Conservation (phyloP, 2,888 invertebrate genomes). For the Spisula subtruncata region DNA sequence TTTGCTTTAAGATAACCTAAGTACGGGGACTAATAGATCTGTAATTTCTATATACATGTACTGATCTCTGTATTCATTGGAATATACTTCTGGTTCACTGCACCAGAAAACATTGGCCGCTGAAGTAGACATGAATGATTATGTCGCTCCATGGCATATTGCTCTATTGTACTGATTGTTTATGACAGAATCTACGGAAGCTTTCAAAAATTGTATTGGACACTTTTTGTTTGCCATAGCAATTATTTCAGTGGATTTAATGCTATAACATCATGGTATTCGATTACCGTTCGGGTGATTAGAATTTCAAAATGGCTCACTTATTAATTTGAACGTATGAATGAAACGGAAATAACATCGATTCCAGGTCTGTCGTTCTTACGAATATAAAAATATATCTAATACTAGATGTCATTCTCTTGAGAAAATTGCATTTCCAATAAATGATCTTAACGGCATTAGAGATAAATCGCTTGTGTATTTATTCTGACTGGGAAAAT, state of each 20-base stretch:
- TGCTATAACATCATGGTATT: neutral
- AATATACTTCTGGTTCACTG: neutral
- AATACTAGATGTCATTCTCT: slow-evolving; percentile 7
- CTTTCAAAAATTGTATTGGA: slow-evolving; percentile 16
- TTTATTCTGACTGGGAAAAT: slow-evolving; percentile 25
- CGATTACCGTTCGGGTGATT: slow-evolving; percentile 9
- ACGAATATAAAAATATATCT: slow-evolving; percentile 28
- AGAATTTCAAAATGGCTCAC: slow-evolving; percentile 29
- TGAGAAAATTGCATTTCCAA: slow-evolving; percentile 39
- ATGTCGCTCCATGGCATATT: neutral
- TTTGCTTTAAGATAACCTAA: neutral
- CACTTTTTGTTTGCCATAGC: slow-evolving; percentile 13
- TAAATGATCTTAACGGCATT: slow-evolving; percentile 9
- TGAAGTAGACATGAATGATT: neutral
- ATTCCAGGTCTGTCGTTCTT: slow-evolving; percentile 25
- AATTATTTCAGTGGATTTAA: slow-evolving; percentile 21
- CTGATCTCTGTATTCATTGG: neutral
- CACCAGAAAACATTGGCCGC: neutral
- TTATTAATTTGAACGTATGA: slow-evolving; percentile 29
- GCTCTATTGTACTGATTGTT: neutral
- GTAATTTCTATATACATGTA: too few relatives aligned
- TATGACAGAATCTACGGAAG: slow-evolving; percentile 19
- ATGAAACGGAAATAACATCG: slow-evolving; percentile 29
- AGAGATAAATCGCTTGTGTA: neutral
- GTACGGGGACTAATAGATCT: neutral